Evolutionary conservation across 2,888 invertebrate genomes (phyloP), one percentile per base, ranked within the genome.

Genomic region (Lamellibrachia satsuma): DNA sequence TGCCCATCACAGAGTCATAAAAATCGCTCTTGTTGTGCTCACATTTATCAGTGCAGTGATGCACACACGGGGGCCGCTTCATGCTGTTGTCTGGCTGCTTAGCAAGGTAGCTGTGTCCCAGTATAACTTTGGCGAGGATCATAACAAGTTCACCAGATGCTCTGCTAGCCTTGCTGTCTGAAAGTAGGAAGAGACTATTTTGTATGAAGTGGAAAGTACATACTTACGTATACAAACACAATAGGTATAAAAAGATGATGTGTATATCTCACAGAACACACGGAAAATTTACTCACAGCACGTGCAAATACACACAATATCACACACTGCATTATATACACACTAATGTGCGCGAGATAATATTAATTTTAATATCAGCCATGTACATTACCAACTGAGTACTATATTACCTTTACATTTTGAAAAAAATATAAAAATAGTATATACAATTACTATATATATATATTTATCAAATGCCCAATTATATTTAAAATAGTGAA

Each of bases 1-100:
- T 93, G 39, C 93, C 93, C 52, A 93, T 60, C 52, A 93, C 93
- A 7, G 93, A 93, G 75, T 93, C 90, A 92, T 52, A 60, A 27
- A 91, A 52, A 51, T 52, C 93, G 22, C 22, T 75, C 75, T 75
- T 75, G 22, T 15, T 15, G 75, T 75, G 75, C 75, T 75, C 22
- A n/a, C 75, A 75, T 22, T 75, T 11, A 22, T 22, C 75, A 22
- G 75, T 92, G 90, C 91, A 51, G 9, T 27, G 7, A 27, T 93
- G 52, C 51, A 57, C 52, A 39, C 93, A 93, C 3, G 93, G 93
- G 9, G 93, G 92, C 39, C 91, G 75, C 75, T 22, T n/a, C 57
- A 60, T 92, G 51, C 92, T 92, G 51, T 57, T 91, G 55, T 90
- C 22, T 8, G 93, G 92, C 7, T 51, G 22, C 55, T 57, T 90